These are phyloP conservation scores for Numida meleagris DNA, from an alignment of 2,113 vertebrate genomes.

Conservation along the genomic window DNA sequence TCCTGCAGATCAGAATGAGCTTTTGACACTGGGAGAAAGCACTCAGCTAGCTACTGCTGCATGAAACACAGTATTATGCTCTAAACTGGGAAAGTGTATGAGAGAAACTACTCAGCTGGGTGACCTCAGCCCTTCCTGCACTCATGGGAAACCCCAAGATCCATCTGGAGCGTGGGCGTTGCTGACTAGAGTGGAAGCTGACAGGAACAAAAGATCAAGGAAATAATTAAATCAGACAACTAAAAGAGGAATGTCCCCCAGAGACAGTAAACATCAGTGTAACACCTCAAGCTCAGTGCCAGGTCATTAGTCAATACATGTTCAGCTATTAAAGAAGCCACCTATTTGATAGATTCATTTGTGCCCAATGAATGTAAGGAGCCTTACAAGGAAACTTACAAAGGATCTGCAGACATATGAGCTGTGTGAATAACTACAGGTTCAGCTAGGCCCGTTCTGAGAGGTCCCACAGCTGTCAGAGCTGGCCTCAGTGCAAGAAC, in stretches of 20 bases:
- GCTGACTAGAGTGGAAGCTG: background rate
- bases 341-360: background rate
- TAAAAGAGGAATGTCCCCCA: background rate
- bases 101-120: background rate
- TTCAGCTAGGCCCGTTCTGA: background rate
- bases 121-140: background rate
- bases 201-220: background rate
- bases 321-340: background rate
- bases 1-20: background rate
- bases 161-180: background rate
- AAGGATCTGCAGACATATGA: background rate
- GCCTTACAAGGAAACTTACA: background rate
- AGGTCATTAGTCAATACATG: background rate
- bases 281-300: background rate
- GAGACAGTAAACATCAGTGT: background rate
- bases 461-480: background rate
- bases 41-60: background rate
- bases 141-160: background rate
- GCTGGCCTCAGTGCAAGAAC: background rate
- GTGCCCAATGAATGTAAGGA: background rate
- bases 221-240: background rate
- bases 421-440: background rate
- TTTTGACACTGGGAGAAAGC: background rate
- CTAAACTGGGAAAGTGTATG: background rate
- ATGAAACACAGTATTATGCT: accelerated